These are phyloP conservation scores for Lithophane leautieri DNA, from an alignment of 2,888 invertebrate genomes.

Conservation along the genomic window DNA sequence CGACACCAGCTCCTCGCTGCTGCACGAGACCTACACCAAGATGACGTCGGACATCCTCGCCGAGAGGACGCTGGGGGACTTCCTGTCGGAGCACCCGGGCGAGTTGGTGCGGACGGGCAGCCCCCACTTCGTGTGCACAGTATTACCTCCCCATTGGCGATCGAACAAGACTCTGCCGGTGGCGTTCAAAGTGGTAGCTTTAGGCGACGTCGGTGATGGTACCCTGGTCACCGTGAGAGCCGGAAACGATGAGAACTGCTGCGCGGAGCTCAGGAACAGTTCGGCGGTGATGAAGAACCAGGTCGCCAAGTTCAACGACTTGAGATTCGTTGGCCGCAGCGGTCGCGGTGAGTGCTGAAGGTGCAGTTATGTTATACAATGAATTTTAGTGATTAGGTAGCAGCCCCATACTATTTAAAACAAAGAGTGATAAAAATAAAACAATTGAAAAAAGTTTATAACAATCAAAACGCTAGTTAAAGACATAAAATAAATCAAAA, in stretches of 20 bases:
- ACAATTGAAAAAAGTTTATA: background rate
- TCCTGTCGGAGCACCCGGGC: conserved; percentile 97
- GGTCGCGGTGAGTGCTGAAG: conserved; percentile 97
- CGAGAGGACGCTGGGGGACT: conserved; percentile 96
- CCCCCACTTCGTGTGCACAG: conserved; percentile 98
- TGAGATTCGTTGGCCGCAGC: conserved; percentile 99
- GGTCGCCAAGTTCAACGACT: conserved; percentile 99
- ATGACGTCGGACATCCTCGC: conserved; percentile 97
- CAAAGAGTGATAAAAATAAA: conserved; percentile 9
- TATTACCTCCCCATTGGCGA: conserved; percentile 98
- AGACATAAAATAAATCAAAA: conserved; percentile 25
- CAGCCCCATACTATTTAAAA: conserved; percentile 7
- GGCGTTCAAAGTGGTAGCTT: conserved; percentile 98
- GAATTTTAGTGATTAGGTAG: conserved; percentile 62
- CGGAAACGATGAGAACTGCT: conserved; percentile 99
- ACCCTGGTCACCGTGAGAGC: conserved; percentile 98
- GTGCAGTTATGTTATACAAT: conserved; percentile 86
- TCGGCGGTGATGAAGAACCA: conserved; percentile 99
- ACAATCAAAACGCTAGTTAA: background rate
- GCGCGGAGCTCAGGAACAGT: conserved; percentile 98
- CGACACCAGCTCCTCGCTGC: conserved; percentile 93
- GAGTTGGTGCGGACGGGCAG: conserved; percentile 97
- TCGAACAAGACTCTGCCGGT: conserved; percentile 99
- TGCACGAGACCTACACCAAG: conserved; percentile 96
- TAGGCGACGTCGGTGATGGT: conserved; percentile 98